These are phyloP conservation scores for Theonella swinhoei DNA, from an alignment of 37 sponge, comb jelly and placozoan species.

Conservation along the genomic window DNA sequence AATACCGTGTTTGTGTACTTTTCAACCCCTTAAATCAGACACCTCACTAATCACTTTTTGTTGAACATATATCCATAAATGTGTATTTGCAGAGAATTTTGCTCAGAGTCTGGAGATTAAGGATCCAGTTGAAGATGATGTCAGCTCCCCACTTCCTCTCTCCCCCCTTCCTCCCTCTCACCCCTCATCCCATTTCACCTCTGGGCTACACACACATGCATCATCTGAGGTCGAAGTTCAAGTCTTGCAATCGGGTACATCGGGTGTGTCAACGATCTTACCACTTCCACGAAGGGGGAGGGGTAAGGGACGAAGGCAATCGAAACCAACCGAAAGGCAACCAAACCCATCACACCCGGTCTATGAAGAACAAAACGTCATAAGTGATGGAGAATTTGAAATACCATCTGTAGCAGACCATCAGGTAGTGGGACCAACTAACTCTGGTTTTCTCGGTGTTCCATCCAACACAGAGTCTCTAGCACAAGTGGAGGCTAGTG, in stretches of 20 bases:
- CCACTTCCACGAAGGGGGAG: neutral
- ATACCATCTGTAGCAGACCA: neutral
- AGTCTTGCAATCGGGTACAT: conserved; percentile 4
- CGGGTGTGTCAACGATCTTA: neutral
- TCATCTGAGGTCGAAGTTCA: conserved; percentile 20
- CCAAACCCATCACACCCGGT: neutral
- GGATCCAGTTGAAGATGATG: neutral
- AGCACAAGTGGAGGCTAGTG: neutral
- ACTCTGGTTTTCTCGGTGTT: neutral
- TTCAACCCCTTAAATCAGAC: too few relatives aligned
- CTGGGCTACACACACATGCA: neutral
- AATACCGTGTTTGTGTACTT: too few relatives aligned
- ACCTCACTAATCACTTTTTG: too few relatives aligned
- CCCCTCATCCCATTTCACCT: conserved; percentile 11
- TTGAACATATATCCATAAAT: neutral
- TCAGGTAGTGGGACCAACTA: neutral
- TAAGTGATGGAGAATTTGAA: neutral
- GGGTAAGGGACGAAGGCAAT: neutral
- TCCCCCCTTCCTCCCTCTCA: neutral
- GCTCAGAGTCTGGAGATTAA: neutral
- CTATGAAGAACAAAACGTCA: neutral
- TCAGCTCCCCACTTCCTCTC: neutral
- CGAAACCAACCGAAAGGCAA: neutral
- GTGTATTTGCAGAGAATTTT: neutral
- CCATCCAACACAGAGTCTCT: too few relatives aligned